Base-by-base conservation (phyloP, 2,888 invertebrate species). In the Rhagonycha lutea region DNA sequence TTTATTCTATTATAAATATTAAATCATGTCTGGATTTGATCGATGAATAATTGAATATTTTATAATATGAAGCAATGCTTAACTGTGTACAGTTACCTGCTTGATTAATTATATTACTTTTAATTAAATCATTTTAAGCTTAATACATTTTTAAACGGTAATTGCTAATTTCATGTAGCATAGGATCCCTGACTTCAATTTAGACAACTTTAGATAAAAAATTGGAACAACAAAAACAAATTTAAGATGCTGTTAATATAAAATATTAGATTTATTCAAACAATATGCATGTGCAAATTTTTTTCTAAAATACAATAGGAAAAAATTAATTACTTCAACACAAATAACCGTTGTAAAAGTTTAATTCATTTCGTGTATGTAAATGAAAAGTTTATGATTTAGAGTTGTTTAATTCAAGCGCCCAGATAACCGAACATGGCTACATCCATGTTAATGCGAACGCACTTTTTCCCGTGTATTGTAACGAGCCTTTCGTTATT, bases 351-450 rank as follows among this genome's bases (percentile, higher is more conserved):
- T 83, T 85, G 85, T 85, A 85, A 86, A 86, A 86, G 85, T 86
- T 86, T 86, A 86, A 86, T 86, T 86, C 85, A 86, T 86, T 84
- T 83, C 84, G 79, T 85, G 85, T 85, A 83, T 86, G 86, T 85
- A 83, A 81, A 82, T 86, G 86, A 86, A 82, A 82, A 80, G 78
- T 81, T 82, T 78, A 82, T 82, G 82, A 82, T 82, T 82, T 82
- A 82, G 79, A 80, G 81, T 81, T 82, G 81, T 82, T 82, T 82
- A 82, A 82, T 82, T 81, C 82, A 82, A 81, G 81, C 77, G 76
- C 76, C 75, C 73, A 78, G 75, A 77, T 68, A 32, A n/a, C 28
- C 28, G 70, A 61, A 77, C 77, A 77, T 61, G 65, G 74, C 65
- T 68, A 75, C 75, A 75, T 79, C 67, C 75, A 75, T 77, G 79